Base-by-base conservation (phyloP, 2,113 vertebrate genomes). In the Clarias macrocephalus region DNA sequence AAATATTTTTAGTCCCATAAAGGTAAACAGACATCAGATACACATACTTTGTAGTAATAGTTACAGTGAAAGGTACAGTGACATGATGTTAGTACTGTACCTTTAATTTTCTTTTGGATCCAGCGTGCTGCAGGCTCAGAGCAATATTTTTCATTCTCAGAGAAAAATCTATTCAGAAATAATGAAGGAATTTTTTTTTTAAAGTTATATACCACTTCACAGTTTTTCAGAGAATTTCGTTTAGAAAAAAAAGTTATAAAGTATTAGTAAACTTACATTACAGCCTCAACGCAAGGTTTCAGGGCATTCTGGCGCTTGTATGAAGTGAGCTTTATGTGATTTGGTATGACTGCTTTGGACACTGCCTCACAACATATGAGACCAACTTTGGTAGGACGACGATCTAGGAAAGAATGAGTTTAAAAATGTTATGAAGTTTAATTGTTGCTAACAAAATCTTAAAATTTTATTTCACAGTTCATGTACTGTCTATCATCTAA, bases 301-400 rank as follows among this genome's bases (percentile, higher is more conserved):
- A 88, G 37, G 25, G 85, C 83, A 62, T 84, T 85, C 80, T 91
- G 89, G 68, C 52, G 66, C 30, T 42, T 72, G 83, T 88, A 91
- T 37, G 80, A 83, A 16, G 37, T 63, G n/a, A 90, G 86, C 62
- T 72, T 57, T 28, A 80, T 42, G 1, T n/a, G 15, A 68, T 3
- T 5, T 18, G 83, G 89, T 19, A 91, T 84, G 9, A 28, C 59
- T 48, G 16, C 83, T 33, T 1, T 79, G 19, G 87, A 88, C 28
- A 91, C 90, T 18, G 65, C 57, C 3, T 83, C 86, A 72, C 90
- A 91, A 66, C 90, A 91, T 0, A n/a, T 28, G 18, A 83, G 62
- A 5, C 88, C 88, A 15, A 86, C 88, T 65, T 66, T 80, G 37
- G 72, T 54, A 8, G 87, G 86, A 9, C 86, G 81, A 52, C 87